A percentile compares a stretch with the other conserved stretches of the same genome.
phyloP scores from a whole-genome alignment of 2,888 invertebrate species.

The Caenorhabditis virilis region DNA sequence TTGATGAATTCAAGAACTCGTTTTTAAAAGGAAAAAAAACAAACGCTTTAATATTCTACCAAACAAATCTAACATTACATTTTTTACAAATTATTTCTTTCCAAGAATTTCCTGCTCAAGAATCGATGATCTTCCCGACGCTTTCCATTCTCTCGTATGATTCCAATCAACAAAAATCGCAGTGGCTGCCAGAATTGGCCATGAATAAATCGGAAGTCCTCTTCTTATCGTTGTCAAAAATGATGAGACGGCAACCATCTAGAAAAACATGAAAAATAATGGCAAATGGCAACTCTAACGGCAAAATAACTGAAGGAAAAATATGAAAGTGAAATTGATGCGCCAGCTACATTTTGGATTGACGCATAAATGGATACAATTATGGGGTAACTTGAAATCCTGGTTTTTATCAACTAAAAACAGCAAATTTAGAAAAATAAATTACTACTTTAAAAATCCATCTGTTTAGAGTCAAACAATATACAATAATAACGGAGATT shows the following conservation, averaged over 20 bases:
- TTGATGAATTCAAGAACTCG: not conserved
- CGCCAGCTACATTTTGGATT: not conserved
- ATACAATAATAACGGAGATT: no score
- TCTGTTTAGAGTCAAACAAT: no score
- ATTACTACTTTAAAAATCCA: no score
- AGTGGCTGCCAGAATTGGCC: slow-evolving; percentile 55
- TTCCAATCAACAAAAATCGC: slow-evolving; percentile 64
- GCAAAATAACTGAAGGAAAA: no score
- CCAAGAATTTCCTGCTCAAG: slow-evolving; percentile 52
- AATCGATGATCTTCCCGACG: slow-evolving; percentile 47
- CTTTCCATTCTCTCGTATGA: slow-evolving; percentile 63
- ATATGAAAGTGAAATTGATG: not conserved
- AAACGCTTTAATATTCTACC: no score
- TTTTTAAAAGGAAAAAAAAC: not conserved
- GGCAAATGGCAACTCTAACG: no score
- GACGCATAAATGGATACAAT: not conserved
- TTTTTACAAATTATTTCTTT: slow-evolving; percentile 11
- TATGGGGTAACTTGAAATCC: not conserved
- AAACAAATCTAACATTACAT: not conserved
- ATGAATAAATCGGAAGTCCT: slow-evolving; percentile 50
- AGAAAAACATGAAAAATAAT: slow-evolving; percentile 1
- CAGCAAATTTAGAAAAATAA: slow-evolving; percentile 1
- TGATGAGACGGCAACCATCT: slow-evolving; percentile 28
- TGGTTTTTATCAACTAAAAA: not conserved
- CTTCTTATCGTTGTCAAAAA: slow-evolving; percentile 43